Conservation (phyloP, 2,888 invertebrate genomes). For the Erebia aethiops region DNA sequence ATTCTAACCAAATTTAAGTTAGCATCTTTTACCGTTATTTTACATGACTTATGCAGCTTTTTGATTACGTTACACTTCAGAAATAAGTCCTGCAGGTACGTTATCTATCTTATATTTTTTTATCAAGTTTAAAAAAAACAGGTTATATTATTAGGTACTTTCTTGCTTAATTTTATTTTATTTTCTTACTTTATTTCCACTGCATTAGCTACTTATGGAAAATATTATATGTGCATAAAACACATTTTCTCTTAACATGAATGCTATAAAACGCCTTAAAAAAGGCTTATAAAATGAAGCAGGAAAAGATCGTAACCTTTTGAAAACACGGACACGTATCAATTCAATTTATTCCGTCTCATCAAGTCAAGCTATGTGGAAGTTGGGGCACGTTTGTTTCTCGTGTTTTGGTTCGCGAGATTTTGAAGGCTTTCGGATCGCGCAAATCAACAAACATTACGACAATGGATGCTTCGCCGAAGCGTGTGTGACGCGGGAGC, state of each 20-base stretch:
- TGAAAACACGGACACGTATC: slow-evolving; percentile 32
- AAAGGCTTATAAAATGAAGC: not conserved
- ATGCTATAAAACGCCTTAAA: not conserved
- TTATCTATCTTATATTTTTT: not conserved
- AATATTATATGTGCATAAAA: not conserved
- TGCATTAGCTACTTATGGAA: no score
- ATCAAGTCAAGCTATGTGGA: slow-evolving; percentile 38
- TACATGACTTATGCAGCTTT: not conserved
- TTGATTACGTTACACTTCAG: no score
- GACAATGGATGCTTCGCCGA: slow-evolving; percentile 78
- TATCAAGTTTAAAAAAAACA: no score
- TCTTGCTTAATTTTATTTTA: no score
- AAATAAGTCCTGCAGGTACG: not conserved
- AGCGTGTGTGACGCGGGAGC: slow-evolving; percentile 67
- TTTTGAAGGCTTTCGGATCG: slow-evolving; percentile 65
- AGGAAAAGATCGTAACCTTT: slow-evolving; percentile 10
- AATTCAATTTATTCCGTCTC: slow-evolving; percentile 39
- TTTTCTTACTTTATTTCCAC: no score
- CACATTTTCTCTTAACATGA: not conserved
- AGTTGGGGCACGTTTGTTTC: slow-evolving; percentile 48
- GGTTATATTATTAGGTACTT: no score
- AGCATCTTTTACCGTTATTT: not conserved
- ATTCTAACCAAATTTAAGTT: slow-evolving; percentile 4
- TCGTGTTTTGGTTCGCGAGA: slow-evolving; percentile 75
- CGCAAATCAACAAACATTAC: slow-evolving; percentile 73